Evolutionary conservation across 2,888 invertebrate species (phyloP).

Genomic region (Drosophila kanekoi): DNA sequence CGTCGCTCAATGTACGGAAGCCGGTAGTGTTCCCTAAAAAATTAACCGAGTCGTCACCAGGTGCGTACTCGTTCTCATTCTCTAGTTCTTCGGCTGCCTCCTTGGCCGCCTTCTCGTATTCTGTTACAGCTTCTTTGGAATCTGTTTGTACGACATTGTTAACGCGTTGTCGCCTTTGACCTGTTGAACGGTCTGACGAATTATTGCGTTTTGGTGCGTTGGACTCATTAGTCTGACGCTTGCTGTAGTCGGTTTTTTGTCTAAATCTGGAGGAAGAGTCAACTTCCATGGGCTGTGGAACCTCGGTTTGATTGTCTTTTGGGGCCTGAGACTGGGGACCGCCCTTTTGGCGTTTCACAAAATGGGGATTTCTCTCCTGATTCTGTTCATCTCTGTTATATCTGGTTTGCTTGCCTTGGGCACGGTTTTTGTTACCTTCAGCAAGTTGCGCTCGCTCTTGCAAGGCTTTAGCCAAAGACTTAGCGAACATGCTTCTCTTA

Average conservation of each 20-base stretch:
- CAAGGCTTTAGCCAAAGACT: not conserved
- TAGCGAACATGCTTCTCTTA: too few species aligned
- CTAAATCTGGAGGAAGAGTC: conserved; percentile 11
- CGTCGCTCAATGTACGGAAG: conserved; percentile 25
- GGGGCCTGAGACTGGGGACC: conserved; percentile 5
- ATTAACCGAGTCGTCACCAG: conserved; percentile 3
- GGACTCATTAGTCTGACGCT: conserved; percentile 1
- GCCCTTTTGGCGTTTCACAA: conserved; percentile 13
- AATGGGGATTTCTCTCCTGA: conserved; percentile 12
- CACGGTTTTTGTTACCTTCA: not conserved
- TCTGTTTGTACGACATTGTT: conserved; percentile 13
- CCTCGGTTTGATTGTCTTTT: conserved; percentile 7
- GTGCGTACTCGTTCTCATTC: too few species aligned
- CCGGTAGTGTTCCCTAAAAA: conserved; percentile 8
- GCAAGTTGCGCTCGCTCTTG: not conserved
- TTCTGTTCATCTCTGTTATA: conserved; percentile 3
- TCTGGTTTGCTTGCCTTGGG: conserved; percentile 2
- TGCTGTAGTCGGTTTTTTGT: conserved; percentile 10
- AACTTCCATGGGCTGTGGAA: conserved; percentile 22
- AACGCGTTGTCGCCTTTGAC: conserved; percentile 15
- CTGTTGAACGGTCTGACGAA: conserved; percentile 7
- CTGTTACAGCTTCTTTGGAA: not conserved
- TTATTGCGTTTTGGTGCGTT: conserved; percentile 7
- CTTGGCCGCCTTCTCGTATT: conserved; percentile 2
- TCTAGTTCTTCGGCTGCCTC: conserved; percentile 2